These are phyloP conservation scores for Ips typographus DNA, from an alignment of 1,140 invertebrate species.

Conservation along the genomic window DNA sequence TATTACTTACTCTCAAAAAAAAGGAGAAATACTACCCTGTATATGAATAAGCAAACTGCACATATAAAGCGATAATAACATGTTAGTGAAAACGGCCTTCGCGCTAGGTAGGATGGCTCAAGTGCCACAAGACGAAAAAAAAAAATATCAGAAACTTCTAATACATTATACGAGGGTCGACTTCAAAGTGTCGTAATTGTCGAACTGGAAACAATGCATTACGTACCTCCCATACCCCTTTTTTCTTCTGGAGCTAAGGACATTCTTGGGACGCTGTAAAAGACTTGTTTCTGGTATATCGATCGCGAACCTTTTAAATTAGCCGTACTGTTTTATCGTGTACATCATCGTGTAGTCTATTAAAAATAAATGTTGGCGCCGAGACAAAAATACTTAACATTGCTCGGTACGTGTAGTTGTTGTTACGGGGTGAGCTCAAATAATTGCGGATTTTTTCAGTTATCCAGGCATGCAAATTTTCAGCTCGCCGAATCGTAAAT, in stretches of 20 bases:
- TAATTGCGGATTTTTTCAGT: not conserved
- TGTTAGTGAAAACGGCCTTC: conserved; percentile 33
- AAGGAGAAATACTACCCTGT: not conserved
- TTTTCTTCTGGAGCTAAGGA: conserved; percentile 2
- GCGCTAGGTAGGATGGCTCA: conserved; percentile 20
- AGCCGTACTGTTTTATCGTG: conserved; percentile 19
- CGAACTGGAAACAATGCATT: too few relatives aligned
- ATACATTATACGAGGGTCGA: too few relatives aligned
- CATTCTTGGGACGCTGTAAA: conserved; percentile 26
- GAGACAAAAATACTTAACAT: conserved; percentile 20
- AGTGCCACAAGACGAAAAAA: not conserved
- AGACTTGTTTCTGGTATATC: conserved; percentile 19
- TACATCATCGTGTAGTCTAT: conserved; percentile 23
- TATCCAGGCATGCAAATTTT: conserved; percentile 6
- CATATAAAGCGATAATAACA: conserved; percentile 38
- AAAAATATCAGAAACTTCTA: too few relatives aligned
- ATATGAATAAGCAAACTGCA: not conserved
- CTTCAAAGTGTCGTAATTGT: too few relatives aligned
- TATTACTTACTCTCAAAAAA: too few relatives aligned
- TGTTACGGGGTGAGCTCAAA: not conserved
- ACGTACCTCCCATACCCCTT: not conserved
- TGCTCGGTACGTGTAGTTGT: not conserved
- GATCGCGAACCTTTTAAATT: conserved; percentile 16
- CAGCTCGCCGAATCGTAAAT: conserved; percentile 11
- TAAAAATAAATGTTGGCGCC: conserved; percentile 31